Evolutionary conservation across 2,888 invertebrate species (phyloP).

Genomic region (Calameuta pallipes): DNA sequence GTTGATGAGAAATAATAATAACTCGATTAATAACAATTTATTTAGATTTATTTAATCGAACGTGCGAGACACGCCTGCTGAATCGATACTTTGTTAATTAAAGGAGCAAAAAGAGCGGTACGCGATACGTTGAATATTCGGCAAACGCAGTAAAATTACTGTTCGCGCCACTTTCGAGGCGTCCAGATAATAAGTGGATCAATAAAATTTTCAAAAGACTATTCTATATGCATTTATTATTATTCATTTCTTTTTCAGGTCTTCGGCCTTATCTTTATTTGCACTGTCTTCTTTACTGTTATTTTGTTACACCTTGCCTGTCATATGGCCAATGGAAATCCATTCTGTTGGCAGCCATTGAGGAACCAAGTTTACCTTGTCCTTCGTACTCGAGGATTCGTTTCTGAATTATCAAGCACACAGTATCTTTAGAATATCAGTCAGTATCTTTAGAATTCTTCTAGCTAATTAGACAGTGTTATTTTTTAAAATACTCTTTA

Average conservation of each 20-base stretch:
- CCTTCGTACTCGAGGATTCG: not conserved
- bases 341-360: not conserved
- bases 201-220: not conserved
- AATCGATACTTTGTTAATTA: not conserved
- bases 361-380: not conserved
- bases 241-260: no score
- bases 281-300: not conserved
- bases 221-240: not conserved
- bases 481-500: no score
- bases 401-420: not conserved
- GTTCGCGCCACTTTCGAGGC: not conserved
- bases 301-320: not conserved
- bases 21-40: not conserved
- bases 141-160: not conserved
- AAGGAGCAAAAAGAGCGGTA: not conserved
- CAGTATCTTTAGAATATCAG: not conserved
- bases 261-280: no score
- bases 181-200: not conserved
- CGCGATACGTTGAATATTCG: not conserved
- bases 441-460: not conserved
- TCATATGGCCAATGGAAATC: not conserved
- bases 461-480: not conserved
- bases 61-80: not conserved
- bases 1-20: not conserved
- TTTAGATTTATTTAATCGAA: slow-evolving; percentile 3